Evolutionary conservation across 2,113 vertebrate species (phyloP), one percentile per base, ranked within the genome.

Genomic region (Urocitellus parryii): DNA sequence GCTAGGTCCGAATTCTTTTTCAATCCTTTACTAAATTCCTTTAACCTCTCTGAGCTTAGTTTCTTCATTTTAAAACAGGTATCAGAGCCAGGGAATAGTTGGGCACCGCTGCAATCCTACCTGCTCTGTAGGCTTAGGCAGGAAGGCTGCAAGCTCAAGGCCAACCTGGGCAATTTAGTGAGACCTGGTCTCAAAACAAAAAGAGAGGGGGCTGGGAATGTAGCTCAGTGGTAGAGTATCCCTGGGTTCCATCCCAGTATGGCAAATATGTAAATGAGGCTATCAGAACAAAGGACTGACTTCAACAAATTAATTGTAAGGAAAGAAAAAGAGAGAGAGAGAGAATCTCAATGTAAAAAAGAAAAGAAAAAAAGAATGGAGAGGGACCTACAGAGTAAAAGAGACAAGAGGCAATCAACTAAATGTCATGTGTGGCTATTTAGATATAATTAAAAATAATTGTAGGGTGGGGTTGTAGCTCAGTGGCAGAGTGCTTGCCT

Each of bases 31-130:
- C 32, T 89, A 88, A 96, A 91, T 89, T 91, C 22, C 39, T 95
- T 92, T 93, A 83, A 77, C 29, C 45, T 63, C 37, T 82, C 13
- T 80, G 37, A 51, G 25, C 70, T 93, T 13, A 39, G 25, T 78
- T 53, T 92, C 72, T 95, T 96, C 53, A 67, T 83, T 96, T 91
- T 53, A 85, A 93, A 81, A 94, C 94, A 85, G 24, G 18, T 51
- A 74, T 83, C 78, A 56, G 70, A 68, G 24, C 29, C 67, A 34
- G 67, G 67, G 32, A 34, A 32, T 32, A 34, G 32, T 34, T 45
- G 48, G 67, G 14, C 67, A 70, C 34, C 9, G 29, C 34, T 70
- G 67, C 34, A n/a, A n/a, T n/a, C 17, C 34, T 18, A 70, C 6
- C 24, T 70, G 7, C 67, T 70, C 17, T 34, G 32, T 16, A n/a